A percentile compares a stretch with the other conserved stretches of the same genome.
Evolutionary conservation across 1,140 invertebrate genomes (phyloP).

Genomic region (Mizuhopecten yessoensis): DNA sequence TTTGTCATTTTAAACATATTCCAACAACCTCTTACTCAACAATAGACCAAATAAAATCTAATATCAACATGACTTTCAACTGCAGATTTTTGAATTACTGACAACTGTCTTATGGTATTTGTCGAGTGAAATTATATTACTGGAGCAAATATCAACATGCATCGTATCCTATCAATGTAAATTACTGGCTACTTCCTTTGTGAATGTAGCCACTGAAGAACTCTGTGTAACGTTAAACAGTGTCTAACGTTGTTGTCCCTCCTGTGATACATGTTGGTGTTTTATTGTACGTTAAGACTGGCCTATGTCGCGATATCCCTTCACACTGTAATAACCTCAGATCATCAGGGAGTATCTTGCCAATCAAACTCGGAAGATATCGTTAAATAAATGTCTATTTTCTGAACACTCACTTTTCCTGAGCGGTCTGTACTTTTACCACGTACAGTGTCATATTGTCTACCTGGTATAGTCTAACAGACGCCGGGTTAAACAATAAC

Average conservation of each 20-base stretch:
- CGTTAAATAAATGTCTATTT: constrained; percentile 40
- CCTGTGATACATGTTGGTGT: neutral
- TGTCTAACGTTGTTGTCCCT: neutral
- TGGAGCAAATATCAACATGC: too few species aligned
- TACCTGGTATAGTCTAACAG: neutral
- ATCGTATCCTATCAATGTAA: neutral
- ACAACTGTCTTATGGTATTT: too few species aligned
- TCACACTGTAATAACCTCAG: neutral
- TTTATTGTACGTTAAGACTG: neutral
- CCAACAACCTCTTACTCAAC: too few species aligned
- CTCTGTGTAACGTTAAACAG: neutral
- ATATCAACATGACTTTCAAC: too few species aligned
- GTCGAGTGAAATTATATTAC: too few species aligned
- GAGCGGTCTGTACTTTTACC: neutral
- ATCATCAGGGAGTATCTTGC: neutral
- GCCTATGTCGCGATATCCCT: neutral
- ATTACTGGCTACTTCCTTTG: neutral
- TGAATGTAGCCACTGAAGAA: neutral
- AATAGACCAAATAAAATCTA: too few species aligned
- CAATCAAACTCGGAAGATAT: neutral
- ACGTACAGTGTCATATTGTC: neutral
- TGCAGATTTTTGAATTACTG: too few species aligned
- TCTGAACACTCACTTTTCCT: neutral
- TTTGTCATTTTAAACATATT: too few species aligned
- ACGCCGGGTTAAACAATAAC: neutral